A percentile compares a stretch with the other conserved stretches of the same genome.
Evolutionary conservation across 2,888 invertebrate species (phyloP).

Genomic region (Sinotaia quadrata): DNA sequence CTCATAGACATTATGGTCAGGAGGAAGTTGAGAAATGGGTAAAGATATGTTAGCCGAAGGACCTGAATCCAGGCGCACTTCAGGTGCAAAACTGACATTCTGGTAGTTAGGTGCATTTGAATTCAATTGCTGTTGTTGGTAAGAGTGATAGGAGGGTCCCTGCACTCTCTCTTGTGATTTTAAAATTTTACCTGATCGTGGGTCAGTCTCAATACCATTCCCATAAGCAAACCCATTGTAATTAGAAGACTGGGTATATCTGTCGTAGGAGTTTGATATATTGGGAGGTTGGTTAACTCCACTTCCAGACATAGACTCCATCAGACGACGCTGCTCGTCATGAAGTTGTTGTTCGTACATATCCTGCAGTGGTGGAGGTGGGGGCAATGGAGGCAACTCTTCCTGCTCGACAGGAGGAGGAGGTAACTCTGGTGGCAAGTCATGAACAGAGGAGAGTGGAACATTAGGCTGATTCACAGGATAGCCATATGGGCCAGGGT

Average conservation of each 20-base stretch:
- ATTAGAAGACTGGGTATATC: constrained; percentile 1
- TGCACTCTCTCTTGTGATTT: constrained; percentile 6
- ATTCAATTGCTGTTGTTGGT: not conserved
- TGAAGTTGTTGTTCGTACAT: constrained; percentile 77
- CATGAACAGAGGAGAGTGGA: constrained; percentile 70
- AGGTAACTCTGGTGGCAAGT: constrained; percentile 72
- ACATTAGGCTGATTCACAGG: constrained; percentile 14
- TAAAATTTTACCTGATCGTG: constrained; percentile 6
- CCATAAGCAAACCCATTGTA: no score
- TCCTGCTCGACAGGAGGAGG: constrained; percentile 70
- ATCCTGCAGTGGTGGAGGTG: constrained; percentile 74
- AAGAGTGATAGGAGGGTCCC: constrained; percentile 3
- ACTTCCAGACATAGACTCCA: constrained; percentile 39
- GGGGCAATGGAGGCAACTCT: constrained; percentile 62
- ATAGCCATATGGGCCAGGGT: constrained; percentile 70
- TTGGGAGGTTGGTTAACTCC: not conserved
- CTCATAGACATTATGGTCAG: constrained; percentile 52
- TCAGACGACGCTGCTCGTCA: constrained; percentile 51
- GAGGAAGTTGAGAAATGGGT: constrained; percentile 34
- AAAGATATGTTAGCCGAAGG: constrained; percentile 30
- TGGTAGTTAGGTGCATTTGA: constrained; percentile 40
- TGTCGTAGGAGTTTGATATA: constrained; percentile 9
- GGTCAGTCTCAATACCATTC: not conserved
- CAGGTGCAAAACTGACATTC: constrained; percentile 41
- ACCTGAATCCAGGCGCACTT: constrained; percentile 28